phyloP scores from a whole-genome alignment of 2,113 vertebrate genomes.

The Nesospiza acunhae region DNA sequence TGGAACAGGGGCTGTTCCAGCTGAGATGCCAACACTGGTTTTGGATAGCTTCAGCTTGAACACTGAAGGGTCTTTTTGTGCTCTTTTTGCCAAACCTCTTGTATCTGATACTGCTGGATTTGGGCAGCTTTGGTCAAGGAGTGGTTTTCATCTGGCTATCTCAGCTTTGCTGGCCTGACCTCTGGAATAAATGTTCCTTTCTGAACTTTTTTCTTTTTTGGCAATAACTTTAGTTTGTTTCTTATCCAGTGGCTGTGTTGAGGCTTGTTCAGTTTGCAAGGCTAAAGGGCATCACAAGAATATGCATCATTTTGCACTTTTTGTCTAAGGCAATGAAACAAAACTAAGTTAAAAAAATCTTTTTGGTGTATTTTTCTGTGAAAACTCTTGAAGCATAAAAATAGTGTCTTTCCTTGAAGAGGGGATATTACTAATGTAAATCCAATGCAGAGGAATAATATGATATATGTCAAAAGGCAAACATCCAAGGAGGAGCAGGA shows the following conservation, averaged over 20 bases:
- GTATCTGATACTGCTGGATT: not conserved
- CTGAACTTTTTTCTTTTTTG: not conserved
- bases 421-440: constrained; percentile 36
- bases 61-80: not conserved
- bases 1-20: not conserved
- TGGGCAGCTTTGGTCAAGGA: not conserved
- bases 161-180: not conserved
- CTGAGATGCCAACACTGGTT: not conserved
- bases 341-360: not conserved
- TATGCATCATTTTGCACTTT: not conserved
- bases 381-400: not conserved
- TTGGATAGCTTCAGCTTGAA: not conserved
- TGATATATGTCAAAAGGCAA: not conserved
- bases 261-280: not conserved
- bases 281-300: not conserved
- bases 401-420: not conserved
- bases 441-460: not conserved
- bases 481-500: not conserved
- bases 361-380: not conserved
- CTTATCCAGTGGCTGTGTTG: not conserved
- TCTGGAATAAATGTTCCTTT: not conserved
- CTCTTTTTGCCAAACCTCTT: not conserved
- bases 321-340: not conserved
- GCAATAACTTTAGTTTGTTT: not conserved
- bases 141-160: not conserved